phyloP scores from a whole-genome alignment of 2,888 invertebrate genomes.

The Rhagium mordax region DNA sequence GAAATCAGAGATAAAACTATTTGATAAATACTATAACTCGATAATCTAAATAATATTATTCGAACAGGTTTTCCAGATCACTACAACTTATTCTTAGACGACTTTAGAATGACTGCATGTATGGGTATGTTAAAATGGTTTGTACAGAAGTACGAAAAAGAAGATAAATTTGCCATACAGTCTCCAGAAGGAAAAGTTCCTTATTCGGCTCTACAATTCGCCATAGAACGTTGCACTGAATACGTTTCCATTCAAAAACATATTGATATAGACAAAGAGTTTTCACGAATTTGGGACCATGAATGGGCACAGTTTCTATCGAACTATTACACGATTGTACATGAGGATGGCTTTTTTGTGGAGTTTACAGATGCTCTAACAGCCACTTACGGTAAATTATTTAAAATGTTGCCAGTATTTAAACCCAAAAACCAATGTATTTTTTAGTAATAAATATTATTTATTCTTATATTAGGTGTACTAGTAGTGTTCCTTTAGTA shows the following conservation, averaged over 20 bases:
- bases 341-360: conserved; percentile 71
- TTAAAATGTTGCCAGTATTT: background rate
- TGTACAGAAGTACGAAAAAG: conserved; percentile 69
- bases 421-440: background rate
- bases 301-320: conserved; percentile 92
- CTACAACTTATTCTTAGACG: conserved; percentile 87
- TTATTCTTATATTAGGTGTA: too few species aligned
- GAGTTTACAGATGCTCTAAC: conserved; percentile 47
- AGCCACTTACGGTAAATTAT: conserved; percentile 41
- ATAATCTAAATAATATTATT: too few species aligned
- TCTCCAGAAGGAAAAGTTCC: conserved; percentile 80
- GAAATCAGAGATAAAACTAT: too few species aligned
- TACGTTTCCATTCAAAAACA: conserved; percentile 83
- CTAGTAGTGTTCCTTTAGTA: too few species aligned
- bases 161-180: conserved; percentile 74
- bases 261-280: conserved; percentile 81
- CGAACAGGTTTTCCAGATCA: conserved; percentile 81
- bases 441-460: background rate
- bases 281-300: conserved; percentile 79
- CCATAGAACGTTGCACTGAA: conserved; percentile 80
- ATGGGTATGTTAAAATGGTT: conserved; percentile 88
- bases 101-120: conserved; percentile 92
- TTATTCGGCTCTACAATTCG: conserved; percentile 84
- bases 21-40: too few species aligned
- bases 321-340: conserved; percentile 79